phyloP scores from a whole-genome alignment of 2,888 invertebrate genomes.

The Mylabris sibirica region DNA sequence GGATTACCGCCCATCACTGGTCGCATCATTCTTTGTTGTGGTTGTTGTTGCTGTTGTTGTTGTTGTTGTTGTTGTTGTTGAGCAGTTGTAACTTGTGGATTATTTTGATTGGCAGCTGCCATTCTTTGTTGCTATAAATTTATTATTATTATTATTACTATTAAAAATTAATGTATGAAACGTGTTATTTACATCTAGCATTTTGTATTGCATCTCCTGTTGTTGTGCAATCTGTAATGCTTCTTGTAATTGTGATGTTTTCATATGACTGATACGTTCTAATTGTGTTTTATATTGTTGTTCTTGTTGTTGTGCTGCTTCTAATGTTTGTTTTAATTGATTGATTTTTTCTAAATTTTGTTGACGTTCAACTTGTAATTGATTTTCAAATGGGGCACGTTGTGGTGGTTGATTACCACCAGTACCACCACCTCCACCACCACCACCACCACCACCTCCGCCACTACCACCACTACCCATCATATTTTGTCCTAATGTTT shows the following conservation, averaged over 20 bases:
- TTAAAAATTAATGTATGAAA: slow-evolving; percentile 12
- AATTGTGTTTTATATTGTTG: slow-evolving; percentile 81
- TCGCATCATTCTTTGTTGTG: slow-evolving; percentile 73
- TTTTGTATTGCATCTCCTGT: slow-evolving; percentile 81
- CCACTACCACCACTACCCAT: slow-evolving; percentile 44
- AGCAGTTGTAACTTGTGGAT: slow-evolving; percentile 48
- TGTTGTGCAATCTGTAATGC: slow-evolving; percentile 78
- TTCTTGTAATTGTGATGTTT: slow-evolving; percentile 68
- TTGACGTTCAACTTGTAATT: slow-evolving; percentile 76
- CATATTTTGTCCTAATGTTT: slow-evolving; percentile 44
- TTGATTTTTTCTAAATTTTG: slow-evolving; percentile 82
- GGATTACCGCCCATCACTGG: slow-evolving; percentile 80
- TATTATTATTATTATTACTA: slow-evolving; percentile 6
- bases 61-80: slow-evolving; percentile 57
- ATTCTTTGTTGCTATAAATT: slow-evolving; percentile 56
- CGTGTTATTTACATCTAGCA: slow-evolving; percentile 69
- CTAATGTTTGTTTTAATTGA: slow-evolving; percentile 78
- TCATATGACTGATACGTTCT: slow-evolving; percentile 74
- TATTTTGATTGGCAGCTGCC: slow-evolving; percentile 48
- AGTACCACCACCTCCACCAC: slow-evolving; percentile 25
- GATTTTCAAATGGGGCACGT: slow-evolving; percentile 61
- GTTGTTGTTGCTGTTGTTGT: slow-evolving; percentile 41
- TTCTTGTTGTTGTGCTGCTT: slow-evolving; percentile 81
- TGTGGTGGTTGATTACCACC: slow-evolving; percentile 34
- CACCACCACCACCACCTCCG: slow-evolving; percentile 21